Base-by-base conservation (phyloP, 2,797 vertebrate genomes). In the Anguilla anguilla region DNA sequence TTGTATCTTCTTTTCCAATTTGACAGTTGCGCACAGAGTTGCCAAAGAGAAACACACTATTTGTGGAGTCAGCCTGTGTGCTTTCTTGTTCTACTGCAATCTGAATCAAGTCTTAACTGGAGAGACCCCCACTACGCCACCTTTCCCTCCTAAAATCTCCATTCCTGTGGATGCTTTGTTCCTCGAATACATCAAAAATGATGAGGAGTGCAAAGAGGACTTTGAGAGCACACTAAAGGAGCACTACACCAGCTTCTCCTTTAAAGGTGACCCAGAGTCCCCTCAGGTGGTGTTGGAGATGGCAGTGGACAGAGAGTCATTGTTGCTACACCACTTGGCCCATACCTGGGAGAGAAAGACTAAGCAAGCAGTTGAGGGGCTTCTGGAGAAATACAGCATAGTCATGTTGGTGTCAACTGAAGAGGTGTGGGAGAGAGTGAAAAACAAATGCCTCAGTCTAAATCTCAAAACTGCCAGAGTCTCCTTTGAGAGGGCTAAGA, bases 341-440 rank as follows among this genome's bases (percentile, higher is more conserved):
- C 87, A 87, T 28, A 87, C 84, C 4, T 94, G 93, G 94, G 87
- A 92, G 64, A 84, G 61, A 6, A 89, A 90, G 17, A 89, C 84
- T 3, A 88, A 0, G 86, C 89, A 59, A 31, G 88, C 72, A 88
- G 84, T 89, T 43, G 46, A 90, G 86, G 39, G 55, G 28, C 84
- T 93, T 72, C 77, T 93, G 7, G 77, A 85, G 1, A 89, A 85
- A 83, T 93, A 89, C 69, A 77, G 55, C 7, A 83, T 87, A 43
- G 59, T 64, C 22, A 87, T 89, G 22, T 22, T 92, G 49, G 15
- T 39, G 1, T 72, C 74, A 17, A 88, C 92, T 11, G 57, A 22
- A 31, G 93, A 92, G 22, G 77, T 92, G 39, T 94, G 94, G 94
- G 87, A 79, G 94, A 93, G 87, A 79, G 83, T 92, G 6, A 82